A percentile compares a stretch with the other conserved stretches of the same genome.
Conservation (phyloP, 2,113 vertebrate species). For the Hyperopisus bebe region DNA sequence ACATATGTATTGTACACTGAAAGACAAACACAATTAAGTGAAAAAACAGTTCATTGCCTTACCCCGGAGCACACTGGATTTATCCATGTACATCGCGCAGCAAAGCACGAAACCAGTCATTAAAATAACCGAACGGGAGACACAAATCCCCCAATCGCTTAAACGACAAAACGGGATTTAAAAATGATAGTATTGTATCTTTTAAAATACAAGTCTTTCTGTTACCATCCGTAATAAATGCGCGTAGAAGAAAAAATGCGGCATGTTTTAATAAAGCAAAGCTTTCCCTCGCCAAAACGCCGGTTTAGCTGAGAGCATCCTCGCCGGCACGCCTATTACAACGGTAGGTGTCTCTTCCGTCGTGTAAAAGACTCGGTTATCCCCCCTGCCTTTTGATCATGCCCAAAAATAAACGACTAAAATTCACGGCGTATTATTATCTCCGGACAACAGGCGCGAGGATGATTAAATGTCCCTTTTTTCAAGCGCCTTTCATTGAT, state of each 20-base stretch:
- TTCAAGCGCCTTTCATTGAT: background rate
- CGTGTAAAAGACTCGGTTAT: background rate
- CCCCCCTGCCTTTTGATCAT: background rate
- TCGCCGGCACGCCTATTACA: slow-evolving; percentile 10
- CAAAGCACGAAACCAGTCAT: slow-evolving; percentile 71
- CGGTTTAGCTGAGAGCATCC: slow-evolving; percentile 34
- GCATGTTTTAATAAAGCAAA: slow-evolving; percentile 36
- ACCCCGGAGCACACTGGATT: slow-evolving; percentile 66
- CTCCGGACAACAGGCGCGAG: background rate
- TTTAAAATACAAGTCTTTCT: slow-evolving; percentile 8
- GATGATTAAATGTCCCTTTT: background rate
- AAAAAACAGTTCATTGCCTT: slow-evolving; percentile 36
- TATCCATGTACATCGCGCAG: slow-evolving; percentile 75
- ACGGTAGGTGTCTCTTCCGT: background rate
- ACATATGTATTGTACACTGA: background rate
- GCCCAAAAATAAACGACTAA: background rate
- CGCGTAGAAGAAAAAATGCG: slow-evolving; percentile 2
- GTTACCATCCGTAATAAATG: background rate
- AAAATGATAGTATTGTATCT: slow-evolving; percentile 1
- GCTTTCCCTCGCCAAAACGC: slow-evolving; percentile 25
- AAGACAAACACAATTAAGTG: background rate
- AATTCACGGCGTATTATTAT: slow-evolving; percentile 10
- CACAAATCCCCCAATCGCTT: slow-evolving; percentile 54
- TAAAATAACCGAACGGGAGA: slow-evolving; percentile 55
- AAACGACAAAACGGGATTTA: slow-evolving; percentile 41